Base-by-base conservation (phyloP, 1,140 invertebrate genomes). In the Drosophila melanica region DNA sequence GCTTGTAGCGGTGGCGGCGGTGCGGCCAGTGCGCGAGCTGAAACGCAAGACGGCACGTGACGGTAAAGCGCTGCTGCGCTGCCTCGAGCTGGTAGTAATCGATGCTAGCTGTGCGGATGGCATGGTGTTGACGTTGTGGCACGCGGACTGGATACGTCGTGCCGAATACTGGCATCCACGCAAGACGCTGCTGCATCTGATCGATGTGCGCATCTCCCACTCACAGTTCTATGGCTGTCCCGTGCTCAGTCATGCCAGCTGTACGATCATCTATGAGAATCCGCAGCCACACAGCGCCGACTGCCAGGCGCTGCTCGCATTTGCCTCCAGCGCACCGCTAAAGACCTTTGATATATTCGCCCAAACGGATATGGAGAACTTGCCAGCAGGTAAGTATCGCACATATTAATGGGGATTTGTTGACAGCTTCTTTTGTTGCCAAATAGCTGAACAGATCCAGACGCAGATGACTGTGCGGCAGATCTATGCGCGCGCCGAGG, bases 381-480 rank as follows among this genome's bases (percentile, higher is more conserved):
- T 91, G 23, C 90, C 82, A 3, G 5, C 65, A 42, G 63, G 89
- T 90, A 11, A 64, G 62, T 62, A 44, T 4, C 0, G 5, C 39
- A 14, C 4, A 27, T 27, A 27, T 27, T 7, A 7, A 27, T 27
- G 27, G 27, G 6, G 27, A 27, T 27, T 7, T 41, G n/a, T 6
- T 41, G 6, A 10, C 9, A 9, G 2, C 8, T 35, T 0, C 9
- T 37, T 16, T 14, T 11, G 9, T 48, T 37, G 39, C 27, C 27
- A 7, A 27, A 16, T 20, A 93, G 93, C 90, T 16, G 68, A 74
- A 8, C 68, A 79, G 30, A 93, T 93, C 16, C 90, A 86, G 35
- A 92, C 90, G 20, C 90, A 92, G 45, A 93, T 94, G 93, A 93
- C 90, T 4, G 90, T 94, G 1, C 79, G 90, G 23, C 93, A 94